These are phyloP conservation scores for Sparidentex hasta DNA, from an alignment of 2,797 vertebrate species.

Conservation along the genomic window DNA sequence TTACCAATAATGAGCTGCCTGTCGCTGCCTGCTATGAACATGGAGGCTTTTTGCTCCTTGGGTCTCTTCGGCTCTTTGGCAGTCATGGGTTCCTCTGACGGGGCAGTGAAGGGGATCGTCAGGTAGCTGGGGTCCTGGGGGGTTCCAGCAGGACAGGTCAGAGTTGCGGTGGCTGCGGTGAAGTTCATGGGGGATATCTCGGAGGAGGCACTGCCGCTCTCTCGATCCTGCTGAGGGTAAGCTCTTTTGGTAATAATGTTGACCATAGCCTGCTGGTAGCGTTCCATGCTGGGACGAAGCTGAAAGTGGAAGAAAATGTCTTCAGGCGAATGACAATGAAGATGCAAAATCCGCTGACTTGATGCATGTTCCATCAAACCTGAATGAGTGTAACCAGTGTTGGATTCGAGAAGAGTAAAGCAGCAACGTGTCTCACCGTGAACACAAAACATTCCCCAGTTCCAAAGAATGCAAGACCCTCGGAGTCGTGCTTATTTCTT, in stretches of 20 bases:
- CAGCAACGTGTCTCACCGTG: conserved; percentile 81
- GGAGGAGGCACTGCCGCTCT: conserved; percentile 38
- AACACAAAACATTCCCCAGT: conserved; percentile 93
- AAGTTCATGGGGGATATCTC: conserved; percentile 45
- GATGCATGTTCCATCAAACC: neutral
- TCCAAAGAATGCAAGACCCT: conserved; percentile 84
- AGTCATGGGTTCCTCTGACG: conserved; percentile 39
- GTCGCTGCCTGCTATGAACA: conserved; percentile 87
- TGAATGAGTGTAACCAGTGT: neutral
- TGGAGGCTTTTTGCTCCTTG: conserved; percentile 79
- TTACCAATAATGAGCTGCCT: conserved; percentile 87
- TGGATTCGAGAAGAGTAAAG: neutral
- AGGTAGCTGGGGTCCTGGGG: conserved; percentile 74
- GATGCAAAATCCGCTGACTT: neutral
- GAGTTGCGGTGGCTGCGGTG: neutral
- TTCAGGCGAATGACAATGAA: too few species aligned
- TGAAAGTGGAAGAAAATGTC: conserved; percentile 61
- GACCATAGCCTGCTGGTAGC: conserved; percentile 88
- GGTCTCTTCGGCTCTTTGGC: conserved; percentile 78
- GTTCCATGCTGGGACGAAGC: conserved; percentile 88
- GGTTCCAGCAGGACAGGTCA: conserved; percentile 65
- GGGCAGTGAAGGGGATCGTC: conserved; percentile 68
- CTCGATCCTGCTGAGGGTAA: conserved; percentile 59
- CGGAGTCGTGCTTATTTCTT: conserved; percentile 79
- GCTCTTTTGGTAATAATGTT: conserved; percentile 82